Base-by-base conservation (phyloP, 2,113 vertebrate species). In the Rhineura floridana region DNA sequence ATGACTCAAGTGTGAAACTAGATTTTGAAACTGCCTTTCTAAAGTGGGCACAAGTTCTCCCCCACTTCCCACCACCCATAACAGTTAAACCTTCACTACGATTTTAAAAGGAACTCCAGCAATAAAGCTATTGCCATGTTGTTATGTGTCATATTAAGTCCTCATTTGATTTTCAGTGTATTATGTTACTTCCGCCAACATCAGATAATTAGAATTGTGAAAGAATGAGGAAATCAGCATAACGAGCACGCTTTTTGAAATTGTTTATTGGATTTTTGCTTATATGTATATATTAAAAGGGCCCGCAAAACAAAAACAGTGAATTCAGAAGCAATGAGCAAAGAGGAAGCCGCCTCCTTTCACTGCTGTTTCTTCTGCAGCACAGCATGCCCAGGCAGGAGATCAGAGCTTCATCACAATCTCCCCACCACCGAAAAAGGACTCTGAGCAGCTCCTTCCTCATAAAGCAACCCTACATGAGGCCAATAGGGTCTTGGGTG, bases 161-260 rank as follows among this genome's bases (percentile, higher is more conserved):
- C 89, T 89, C 90, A 83, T 70, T 91, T 89, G 85, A 92, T 90
- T 94, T 93, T 83, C n/a, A 77, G 42, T 46, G 87, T 77, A 87
- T 78, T 84, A 59, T 81, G 19, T 50, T 19, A 46, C 87, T 90
- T 81, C 72, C 69, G 65, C 30, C 39, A n/a, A 48, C 84, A 88
- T 87, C 89, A 86, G 91, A 93, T 85, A 93, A 92, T 90, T 69
- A 95, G 83, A 91, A 89, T 70, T 80, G 81, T 88, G 48, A 83
- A 86, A 88, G 89, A 80, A 85, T 62, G 79, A 72, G 83, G 89
- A 91, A 85, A 87, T 52, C 73, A 59, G 70, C 1, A 15, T 82
- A 79, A 72, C 8, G 23, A 88, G 81, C 75, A 83, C 84, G 46
- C 79, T 84, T 48, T 86, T 76, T 33, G 81, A 90, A 21, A 44